A percentile compares a stretch with the other conserved stretches of the same genome.
phyloP scores from a whole-genome alignment of 2,797 vertebrate genomes.

The Acipenser transmontanus region DNA sequence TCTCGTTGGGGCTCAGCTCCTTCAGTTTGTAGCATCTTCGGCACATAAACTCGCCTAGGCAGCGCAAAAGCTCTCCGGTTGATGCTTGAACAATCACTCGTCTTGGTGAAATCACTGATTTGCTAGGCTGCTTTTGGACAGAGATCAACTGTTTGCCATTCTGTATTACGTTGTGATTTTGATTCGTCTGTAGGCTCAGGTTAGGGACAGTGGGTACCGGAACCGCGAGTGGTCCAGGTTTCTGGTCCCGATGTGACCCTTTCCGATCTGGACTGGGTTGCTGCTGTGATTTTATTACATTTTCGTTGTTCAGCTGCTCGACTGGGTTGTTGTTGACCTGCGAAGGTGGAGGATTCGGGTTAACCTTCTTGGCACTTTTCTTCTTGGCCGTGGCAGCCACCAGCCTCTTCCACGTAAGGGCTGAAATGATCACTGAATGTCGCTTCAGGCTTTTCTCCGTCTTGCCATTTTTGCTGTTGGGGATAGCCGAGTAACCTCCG shows the following conservation, averaged over 20 bases:
- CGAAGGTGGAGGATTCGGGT: constrained; percentile 44
- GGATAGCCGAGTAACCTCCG: constrained; percentile 47
- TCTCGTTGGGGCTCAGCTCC: constrained; percentile 78
- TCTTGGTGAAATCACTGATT: constrained; percentile 64
- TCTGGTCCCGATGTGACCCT: constrained; percentile 68
- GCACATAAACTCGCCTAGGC: constrained; percentile 87
- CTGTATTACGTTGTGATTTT: constrained; percentile 20
- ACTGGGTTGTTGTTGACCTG: constrained; percentile 48
- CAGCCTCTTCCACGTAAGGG: constrained; percentile 82
- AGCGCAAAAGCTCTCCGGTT: constrained; percentile 89
- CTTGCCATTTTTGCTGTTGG: constrained; percentile 28
- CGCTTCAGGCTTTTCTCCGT: constrained; percentile 77
- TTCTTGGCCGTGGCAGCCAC: constrained; percentile 78
- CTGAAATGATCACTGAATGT: constrained; percentile 78
- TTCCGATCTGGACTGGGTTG: constrained; percentile 56
- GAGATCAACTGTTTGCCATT: constrained; percentile 36
- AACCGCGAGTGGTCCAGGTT: constrained; percentile 57
- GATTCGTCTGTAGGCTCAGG: constrained; percentile 31
- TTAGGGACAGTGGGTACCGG: constrained; percentile 58
- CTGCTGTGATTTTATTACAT: constrained; percentile 58
- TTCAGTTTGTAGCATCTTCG: constrained; percentile 86
- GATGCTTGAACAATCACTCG: constrained; percentile 89
- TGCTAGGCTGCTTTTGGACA: constrained; percentile 59
- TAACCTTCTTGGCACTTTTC: constrained; percentile 66
- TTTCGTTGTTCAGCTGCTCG: constrained; percentile 62